Conservation (phyloP, 2,113 vertebrate genomes). For the Misgurnus anguillicaudatus region DNA sequence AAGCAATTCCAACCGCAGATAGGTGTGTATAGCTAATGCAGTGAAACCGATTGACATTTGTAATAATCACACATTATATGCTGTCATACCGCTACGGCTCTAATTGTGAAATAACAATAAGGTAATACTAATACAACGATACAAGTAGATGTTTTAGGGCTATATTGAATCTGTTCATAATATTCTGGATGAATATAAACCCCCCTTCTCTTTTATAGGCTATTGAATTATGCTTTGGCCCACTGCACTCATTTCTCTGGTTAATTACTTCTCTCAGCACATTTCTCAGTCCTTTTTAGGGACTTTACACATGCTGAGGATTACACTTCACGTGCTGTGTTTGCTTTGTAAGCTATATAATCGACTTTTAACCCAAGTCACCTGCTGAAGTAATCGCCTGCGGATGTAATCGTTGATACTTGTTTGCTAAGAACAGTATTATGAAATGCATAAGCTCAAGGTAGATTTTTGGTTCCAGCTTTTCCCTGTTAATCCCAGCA, state of each 20-base stretch:
- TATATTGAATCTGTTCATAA: slow-evolving; percentile 3
- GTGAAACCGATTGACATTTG: too few species aligned
- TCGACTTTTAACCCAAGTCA: slow-evolving; percentile 19
- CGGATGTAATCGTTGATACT: not conserved
- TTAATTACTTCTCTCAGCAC: not conserved
- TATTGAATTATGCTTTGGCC: not conserved
- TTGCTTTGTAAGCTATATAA: slow-evolving; percentile 13
- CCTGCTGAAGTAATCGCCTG: slow-evolving; percentile 21
- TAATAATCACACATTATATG: not conserved
- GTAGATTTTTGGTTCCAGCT: slow-evolving; percentile 2
- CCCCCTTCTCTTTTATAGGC: not conserved
- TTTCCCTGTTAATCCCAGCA: slow-evolving; percentile 2
- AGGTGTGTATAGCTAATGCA: too few species aligned
- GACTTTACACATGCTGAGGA: not conserved
- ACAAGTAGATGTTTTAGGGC: not conserved
- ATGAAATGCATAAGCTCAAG: slow-evolving; percentile 16
- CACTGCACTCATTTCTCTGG: not conserved
- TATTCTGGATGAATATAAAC: not conserved
- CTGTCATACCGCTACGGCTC: not conserved
- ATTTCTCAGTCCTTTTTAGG: not conserved
- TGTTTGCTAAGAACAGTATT: not conserved
- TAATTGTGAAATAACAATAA: not conserved
- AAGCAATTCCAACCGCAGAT: too few species aligned
- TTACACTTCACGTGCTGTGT: slow-evolving; percentile 28
- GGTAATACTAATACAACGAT: not conserved